Percentiles rank a stretch among this genome's conserved stretches.
Conservation (phyloP, 2,113 vertebrate species). For the Urocitellus parryii region DNA sequence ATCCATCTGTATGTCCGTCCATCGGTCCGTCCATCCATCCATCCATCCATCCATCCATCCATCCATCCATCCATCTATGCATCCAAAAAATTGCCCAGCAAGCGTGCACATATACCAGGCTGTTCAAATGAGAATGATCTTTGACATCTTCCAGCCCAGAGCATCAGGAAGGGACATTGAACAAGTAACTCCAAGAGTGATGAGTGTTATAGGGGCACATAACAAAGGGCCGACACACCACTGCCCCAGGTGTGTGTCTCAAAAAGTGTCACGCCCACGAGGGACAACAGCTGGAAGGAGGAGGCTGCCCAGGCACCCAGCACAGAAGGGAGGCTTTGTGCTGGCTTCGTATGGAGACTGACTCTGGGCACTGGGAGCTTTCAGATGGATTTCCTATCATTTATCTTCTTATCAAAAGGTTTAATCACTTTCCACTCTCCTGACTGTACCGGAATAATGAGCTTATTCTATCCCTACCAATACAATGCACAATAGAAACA, state of each 20-base stretch:
- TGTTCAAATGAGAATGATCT: background rate
- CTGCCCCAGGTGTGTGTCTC: conserved; percentile 57
- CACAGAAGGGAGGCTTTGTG: conserved; percentile 80
- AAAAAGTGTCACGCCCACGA: background rate
- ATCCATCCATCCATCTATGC: background rate
- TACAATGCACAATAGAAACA: conserved; percentile 80
- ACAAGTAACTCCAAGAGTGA: background rate
- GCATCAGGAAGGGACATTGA: background rate
- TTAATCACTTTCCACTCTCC: conserved; percentile 78
- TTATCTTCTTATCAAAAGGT: conserved; percentile 84
- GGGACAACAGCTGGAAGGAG: conserved; percentile 65
- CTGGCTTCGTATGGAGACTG: conserved; percentile 38
- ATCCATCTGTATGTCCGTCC: background rate
- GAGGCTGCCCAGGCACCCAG: background rate
- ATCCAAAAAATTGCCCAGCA: background rate
- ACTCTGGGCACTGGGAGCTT: conserved; percentile 47
- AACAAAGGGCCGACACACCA: background rate
- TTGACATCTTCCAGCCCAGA: background rate
- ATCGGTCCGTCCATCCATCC: background rate
- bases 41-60: too few species aligned
- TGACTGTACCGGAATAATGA: conserved; percentile 72
- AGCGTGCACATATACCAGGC: background rate
- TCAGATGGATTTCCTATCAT: conserved; percentile 82
- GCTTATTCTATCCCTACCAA: conserved; percentile 73
- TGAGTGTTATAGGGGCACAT: background rate